Conservation (phyloP, 2,113 vertebrate species). For the Riparia riparia region DNA sequence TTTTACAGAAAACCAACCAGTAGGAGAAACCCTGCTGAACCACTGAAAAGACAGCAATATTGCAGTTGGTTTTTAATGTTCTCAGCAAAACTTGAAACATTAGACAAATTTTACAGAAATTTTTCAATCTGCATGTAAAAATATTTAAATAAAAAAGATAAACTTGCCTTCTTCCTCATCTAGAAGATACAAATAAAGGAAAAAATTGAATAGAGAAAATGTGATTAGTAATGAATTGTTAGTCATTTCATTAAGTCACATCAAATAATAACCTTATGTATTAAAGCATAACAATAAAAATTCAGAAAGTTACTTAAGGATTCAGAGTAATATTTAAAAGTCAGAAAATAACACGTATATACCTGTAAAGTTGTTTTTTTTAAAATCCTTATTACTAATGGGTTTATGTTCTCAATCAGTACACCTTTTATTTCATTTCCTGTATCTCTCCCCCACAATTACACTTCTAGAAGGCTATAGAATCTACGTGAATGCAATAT, state of each 20-base stretch:
- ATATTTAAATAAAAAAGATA: constrained; percentile 64
- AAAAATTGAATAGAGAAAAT: constrained; percentile 76
- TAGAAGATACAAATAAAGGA: constrained; percentile 79
- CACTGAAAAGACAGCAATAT: neutral
- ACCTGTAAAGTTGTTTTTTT: neutral
- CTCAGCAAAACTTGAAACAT: neutral
- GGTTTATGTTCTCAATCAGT: neutral
- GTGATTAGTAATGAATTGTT: constrained; percentile 71
- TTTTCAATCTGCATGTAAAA: constrained; percentile 6
- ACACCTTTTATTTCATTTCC: neutral
- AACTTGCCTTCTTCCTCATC: constrained; percentile 95
- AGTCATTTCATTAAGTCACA: constrained; percentile 58
- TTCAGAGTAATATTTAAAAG: neutral
- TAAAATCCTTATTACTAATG: neutral
- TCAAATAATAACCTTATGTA: constrained; percentile 25
- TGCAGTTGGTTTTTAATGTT: neutral
- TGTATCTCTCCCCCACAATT: neutral
- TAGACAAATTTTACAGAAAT: neutral
- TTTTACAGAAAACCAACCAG: neutral
- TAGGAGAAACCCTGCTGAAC: neutral
- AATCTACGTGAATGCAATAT: neutral
- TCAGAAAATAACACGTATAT: neutral
- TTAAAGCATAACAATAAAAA: neutral
- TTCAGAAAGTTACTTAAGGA: neutral
- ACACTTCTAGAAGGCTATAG: neutral